Base-by-base conservation (phyloP, 2,797 vertebrate genomes). In the Mormyrops boulengeri region DNA sequence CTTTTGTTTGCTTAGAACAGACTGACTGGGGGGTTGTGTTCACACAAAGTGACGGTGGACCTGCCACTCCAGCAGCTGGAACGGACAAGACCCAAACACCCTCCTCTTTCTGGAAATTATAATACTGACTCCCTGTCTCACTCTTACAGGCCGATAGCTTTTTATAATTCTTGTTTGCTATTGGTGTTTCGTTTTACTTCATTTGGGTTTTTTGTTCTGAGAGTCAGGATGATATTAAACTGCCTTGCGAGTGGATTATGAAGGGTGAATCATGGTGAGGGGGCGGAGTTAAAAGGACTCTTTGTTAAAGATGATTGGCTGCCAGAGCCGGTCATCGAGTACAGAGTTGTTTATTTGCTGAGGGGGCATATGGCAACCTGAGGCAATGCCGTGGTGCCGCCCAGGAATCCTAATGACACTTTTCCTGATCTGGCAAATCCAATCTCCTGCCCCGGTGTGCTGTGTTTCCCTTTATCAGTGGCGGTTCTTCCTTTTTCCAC, bases 1-100 rank as follows among this genome's bases (percentile, higher is more conserved):
- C 88, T 92, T 94, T 94, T 95, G 94, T 95, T 93, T 94, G 90
- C 93, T 93, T 93, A 95, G 93, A 94, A 94, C 90, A 91, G 92
- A 89, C 85, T 52, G 91, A 92, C 91, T 0, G 53, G 14, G 90
- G 92, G 90, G 90, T 55, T 55, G 91, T 80, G 91, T 93, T 93
- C 92, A 92, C 92, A 92, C 92, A 94, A 94, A 93, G 93, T 94
- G 94, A 93, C 88, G 90, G 92, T 82, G 88, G 89, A 89, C 86
- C 91, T 89, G 87, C 90, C 89, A 92, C 93, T 89, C 91, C 93
- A 89, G 85, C 60, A 66, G 22, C 60, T 69, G 62, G 26, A 90
- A 77, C n/a, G 88, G 11, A 26, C 89, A 41, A 17, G 62, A 57
- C 88, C 69, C 6, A 82, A 30, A 53, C 57, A 17, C n/a, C 44